Evolutionary conservation across 2,888 invertebrate species (phyloP).

Genomic region (Aleiodes leptofemur): DNA sequence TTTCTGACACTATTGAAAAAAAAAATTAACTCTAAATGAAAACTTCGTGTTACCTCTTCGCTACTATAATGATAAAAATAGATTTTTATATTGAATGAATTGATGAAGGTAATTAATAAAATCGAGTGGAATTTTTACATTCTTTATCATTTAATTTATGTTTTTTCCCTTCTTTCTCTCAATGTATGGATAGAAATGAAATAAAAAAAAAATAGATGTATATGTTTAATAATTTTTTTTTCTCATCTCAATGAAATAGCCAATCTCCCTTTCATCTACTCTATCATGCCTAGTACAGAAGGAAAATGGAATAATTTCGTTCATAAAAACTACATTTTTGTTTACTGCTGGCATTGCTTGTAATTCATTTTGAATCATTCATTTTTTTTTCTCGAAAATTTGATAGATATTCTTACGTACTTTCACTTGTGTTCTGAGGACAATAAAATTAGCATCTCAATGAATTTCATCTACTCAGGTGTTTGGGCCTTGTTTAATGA

Average conservation of each 20-base stretch:
- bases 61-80: too few relatives aligned
- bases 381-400: slow-evolving; percentile 2
- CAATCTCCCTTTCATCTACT: slow-evolving; percentile 39
- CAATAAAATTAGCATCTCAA: background rate
- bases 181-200: slow-evolving; percentile 56
- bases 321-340: slow-evolving; percentile 29
- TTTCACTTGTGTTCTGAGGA: slow-evolving; percentile 41
- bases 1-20: too few relatives aligned
- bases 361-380: background rate
- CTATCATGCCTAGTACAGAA: slow-evolving; percentile 40
- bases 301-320: slow-evolving; percentile 9
- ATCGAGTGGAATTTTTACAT: slow-evolving; percentile 51
- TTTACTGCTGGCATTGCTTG: background rate
- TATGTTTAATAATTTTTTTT: slow-evolving; percentile 1
- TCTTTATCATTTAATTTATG: slow-evolving; percentile 45
- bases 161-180: slow-evolving; percentile 24
- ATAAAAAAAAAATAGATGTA: slow-evolving; percentile 46
- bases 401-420: slow-evolving; percentile 24
- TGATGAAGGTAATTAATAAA: slow-evolving; percentile 42
- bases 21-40: too few relatives aligned
- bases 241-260: slow-evolving; percentile 14
- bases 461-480: background rate
- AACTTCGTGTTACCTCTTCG: too few relatives aligned
- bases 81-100: too few relatives aligned
- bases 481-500: background rate